Base-by-base conservation (phyloP, 2,888 invertebrate species). In the Heliconius sara region DNA sequence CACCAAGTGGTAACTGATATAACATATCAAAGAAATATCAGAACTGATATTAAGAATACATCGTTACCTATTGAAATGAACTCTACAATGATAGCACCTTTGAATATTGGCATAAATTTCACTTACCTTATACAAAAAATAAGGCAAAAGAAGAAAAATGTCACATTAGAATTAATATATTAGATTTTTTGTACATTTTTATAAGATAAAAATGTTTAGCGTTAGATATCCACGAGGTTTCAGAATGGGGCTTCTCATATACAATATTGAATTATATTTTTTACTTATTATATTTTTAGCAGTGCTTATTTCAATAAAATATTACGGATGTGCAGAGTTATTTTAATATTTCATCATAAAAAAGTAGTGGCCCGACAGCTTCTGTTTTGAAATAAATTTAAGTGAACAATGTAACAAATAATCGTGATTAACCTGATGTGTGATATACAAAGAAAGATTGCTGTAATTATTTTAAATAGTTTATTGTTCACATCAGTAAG, bases 161-260 rank as follows among this genome's bases (percentile, higher is more conserved):
- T 88, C 4, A 90, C 91, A 0, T 80, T 91, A 52, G 86, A 91
- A 82, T 84, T 91, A 78, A 80, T 91, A 76, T 84, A 85, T 57
- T 84, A 80, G 67, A 34, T n/a, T 65, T 30, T 25, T 70, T 65
- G 1, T 43, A 16, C 43, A 19, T 43, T 73, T 30, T 12, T 73
- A 60, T 19, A 60, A 71, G 52, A 27, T 60, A 65, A 25, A 52
- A 13, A 25, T 70, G n/a, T 70, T 43, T 43, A 70, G 43, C 25
- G 19, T 25, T 70, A 70, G 70, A 43, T 25, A 67, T 25, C 25
- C 43, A 43, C 16, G 3, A 7, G 25, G 16, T 13, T 39, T 16
- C 2, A 72, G 12, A n/a, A n/a, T 30, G 30, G 10, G 72, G 13
- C 6, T 57, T 72, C 22, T 72, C 1, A 52, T 34, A 67, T 34